Evolutionary conservation across 2,797 vertebrate genomes (phyloP).

Genomic region (Momotus momota): DNA sequence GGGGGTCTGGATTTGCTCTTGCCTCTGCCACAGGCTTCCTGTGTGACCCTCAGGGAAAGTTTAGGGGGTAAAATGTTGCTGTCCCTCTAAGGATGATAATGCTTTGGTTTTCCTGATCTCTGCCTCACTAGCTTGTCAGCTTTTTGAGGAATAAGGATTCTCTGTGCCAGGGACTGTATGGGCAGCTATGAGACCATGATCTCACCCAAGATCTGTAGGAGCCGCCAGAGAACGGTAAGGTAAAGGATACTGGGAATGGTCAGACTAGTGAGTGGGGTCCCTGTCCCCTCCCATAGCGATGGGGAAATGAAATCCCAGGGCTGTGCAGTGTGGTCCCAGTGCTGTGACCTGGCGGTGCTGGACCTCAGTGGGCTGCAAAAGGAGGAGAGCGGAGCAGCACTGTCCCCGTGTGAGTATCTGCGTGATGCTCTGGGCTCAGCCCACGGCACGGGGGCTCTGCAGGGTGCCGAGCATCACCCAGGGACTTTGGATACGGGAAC

Average conservation of each 20-base stretch:
- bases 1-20: neutral
- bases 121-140: neutral
- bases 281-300: too few relatives aligned
- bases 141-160: neutral
- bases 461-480: fast-evolving
- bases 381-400: neutral
- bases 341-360: neutral
- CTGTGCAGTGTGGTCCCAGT: neutral
- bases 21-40: neutral
- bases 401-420: fast-evolving
- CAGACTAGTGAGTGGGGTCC: fast-evolving
- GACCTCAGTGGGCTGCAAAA: neutral
- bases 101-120: neutral
- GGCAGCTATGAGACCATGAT: neutral
- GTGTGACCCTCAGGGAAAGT: neutral
- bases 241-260: neutral
- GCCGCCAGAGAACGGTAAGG: fast-evolving
- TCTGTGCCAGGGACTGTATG: fast-evolving
- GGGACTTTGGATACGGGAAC: neutral
- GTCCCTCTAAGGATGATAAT: neutral
- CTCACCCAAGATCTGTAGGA: neutral
- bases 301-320: neutral
- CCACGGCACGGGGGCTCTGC: fast-evolving
- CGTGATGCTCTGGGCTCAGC: fast-evolving
- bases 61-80: neutral